These are phyloP conservation scores for Pseudopleuronectes americanus DNA, from an alignment of 2,797 vertebrate species.

Conservation along the genomic window DNA sequence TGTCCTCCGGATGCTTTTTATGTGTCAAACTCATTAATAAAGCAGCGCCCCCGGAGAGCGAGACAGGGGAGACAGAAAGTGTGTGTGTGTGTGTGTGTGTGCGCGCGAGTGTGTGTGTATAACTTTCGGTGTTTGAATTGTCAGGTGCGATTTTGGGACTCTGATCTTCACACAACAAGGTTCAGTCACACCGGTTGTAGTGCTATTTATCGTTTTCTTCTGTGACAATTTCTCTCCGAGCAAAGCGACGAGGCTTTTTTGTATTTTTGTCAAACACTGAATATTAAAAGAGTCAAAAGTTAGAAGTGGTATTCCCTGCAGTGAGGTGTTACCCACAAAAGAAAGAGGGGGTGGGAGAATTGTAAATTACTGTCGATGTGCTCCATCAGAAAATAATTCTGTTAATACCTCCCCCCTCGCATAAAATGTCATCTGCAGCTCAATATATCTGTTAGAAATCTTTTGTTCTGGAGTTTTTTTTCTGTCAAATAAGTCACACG, in stretches of 20 bases:
- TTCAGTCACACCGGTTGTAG: slow-evolving; percentile 88
- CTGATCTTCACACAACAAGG: slow-evolving; percentile 94
- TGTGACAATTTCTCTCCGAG: slow-evolving; percentile 72
- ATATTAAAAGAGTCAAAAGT: slow-evolving; percentile 75
- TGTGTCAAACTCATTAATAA: slow-evolving; percentile 99
- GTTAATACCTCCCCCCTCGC: slow-evolving; percentile 21
- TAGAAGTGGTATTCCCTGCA: slow-evolving; percentile 77
- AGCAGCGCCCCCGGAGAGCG: slow-evolving; percentile 90
- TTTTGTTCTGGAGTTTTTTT: slow-evolving; percentile 68
- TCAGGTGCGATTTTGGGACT: slow-evolving; percentile 96
- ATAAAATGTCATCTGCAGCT: slow-evolving; percentile 61
- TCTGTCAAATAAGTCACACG: slow-evolving; percentile 69
- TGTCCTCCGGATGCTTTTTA: slow-evolving; percentile 96
- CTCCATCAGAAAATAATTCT: slow-evolving; percentile 63
- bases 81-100: slow-evolving; percentile 30
- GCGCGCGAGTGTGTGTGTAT: slow-evolving; percentile 45
- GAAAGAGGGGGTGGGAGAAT: slow-evolving; percentile 67
- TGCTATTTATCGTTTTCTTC: slow-evolving; percentile 86
- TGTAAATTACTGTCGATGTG: slow-evolving; percentile 67
- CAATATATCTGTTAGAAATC: slow-evolving; percentile 60
- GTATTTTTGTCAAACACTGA: slow-evolving; percentile 68
- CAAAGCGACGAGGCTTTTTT: slow-evolving; percentile 53
- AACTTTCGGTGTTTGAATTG: slow-evolving; percentile 95
- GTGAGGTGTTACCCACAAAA: slow-evolving; percentile 72
- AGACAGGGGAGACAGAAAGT: slow-evolving; percentile 83